Base-by-base conservation (phyloP, 2,888 invertebrate genomes). In the Caenorhabditis drosophilae region DNA sequence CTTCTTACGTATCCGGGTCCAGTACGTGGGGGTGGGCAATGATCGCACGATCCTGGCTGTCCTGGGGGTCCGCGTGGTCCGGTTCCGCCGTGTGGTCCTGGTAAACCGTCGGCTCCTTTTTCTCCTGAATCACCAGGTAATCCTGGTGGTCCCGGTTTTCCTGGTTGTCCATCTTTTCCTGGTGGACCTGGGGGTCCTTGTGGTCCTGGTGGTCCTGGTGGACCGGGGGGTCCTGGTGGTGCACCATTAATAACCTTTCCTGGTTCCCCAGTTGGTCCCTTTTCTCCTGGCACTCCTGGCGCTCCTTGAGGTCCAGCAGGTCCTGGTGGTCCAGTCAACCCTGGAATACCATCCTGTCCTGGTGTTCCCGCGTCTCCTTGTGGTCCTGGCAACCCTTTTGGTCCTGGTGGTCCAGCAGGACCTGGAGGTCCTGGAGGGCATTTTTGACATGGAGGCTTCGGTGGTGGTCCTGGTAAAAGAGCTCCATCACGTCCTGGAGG, bases 51-150 rank as follows among this genome's bases (percentile, higher is more conserved):
- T 51, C 76, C 76, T 23, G 74, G 71, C 44, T 73, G 74, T 57
- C 77, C 77, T 16, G 64, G 67, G 35, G 73, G 75, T 49, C 78
- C 77, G 31, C 68, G 64, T 38, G 75, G 72, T 62, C 76, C 71
- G n/a, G 70, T 57, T 23, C 64, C 50, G 53, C 76, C 75, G 34
- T 69, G 66, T 41, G 67, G 67, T 69, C 80, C 68, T 75, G 87
- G 86, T 51, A 71, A 73, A 27, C 82, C 85, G n/a, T 88, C 88
- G 4, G 85, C 70, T 57, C 79, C 78, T 55, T 66, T 49, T 76
- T 75, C 60, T 64, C 84, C 84, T 38, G 78, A 69, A 35, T 73
- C 76, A 61, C 83, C 83, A 22, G 78, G 78, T 15, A 73, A 66
- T 53, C 82, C 71, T 35, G 66, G 69, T 40, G 70, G 64, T 56